Evolutionary conservation across 2,113 vertebrate genomes (phyloP).

Genomic region (Corydoras maculifer): DNA sequence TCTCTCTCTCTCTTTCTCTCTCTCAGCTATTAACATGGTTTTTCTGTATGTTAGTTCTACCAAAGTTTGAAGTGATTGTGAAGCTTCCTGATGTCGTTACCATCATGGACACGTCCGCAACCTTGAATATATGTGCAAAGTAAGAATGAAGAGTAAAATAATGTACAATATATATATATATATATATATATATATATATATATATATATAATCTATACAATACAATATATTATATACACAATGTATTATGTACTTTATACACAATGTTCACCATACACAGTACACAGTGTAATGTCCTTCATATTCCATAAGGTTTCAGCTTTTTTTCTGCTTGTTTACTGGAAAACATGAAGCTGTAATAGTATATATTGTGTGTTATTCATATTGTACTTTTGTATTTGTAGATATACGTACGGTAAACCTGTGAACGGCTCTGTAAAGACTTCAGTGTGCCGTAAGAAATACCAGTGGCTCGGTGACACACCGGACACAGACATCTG

Average conservation of each 20-base stretch:
- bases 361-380: background rate
- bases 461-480: fast-evolving
- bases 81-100: conserved; percentile 54
- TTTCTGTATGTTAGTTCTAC: conserved; percentile 55
- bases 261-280: no score
- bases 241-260: no score
- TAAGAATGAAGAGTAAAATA: conserved; percentile 42
- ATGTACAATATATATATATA: background rate
- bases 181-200: no score
- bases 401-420: conserved; percentile 68
- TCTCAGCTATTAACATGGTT: no score
- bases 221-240: no score
- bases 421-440: conserved; percentile 57
- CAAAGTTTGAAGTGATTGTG: conserved; percentile 63
- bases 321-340: no score
- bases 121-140: conserved; percentile 59
- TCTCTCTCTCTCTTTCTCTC: no score
- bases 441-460: conserved; percentile 42
- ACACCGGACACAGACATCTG: conserved; percentile 22
- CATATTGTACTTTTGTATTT: background rate
- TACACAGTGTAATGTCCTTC: no score
- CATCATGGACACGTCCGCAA: conserved; percentile 50
- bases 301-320: no score
- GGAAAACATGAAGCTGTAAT: no score
- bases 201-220: no score